phyloP scores from a whole-genome alignment of 2,113 vertebrate genomes.

The Rhineura floridana region DNA sequence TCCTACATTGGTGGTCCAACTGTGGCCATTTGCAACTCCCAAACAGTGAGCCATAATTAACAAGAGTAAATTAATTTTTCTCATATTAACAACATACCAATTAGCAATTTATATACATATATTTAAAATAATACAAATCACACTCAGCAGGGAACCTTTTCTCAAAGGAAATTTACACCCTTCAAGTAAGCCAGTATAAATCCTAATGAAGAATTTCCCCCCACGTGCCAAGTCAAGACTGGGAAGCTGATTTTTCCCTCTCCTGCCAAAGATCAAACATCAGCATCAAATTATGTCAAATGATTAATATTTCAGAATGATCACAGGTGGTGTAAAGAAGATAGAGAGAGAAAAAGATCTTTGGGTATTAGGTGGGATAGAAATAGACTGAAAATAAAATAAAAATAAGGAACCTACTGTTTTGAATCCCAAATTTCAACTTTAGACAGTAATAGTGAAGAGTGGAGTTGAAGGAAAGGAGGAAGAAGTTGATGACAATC shows the following conservation, averaged over 20 bases:
- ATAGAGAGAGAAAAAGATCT: constrained; percentile 38
- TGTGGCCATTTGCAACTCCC: background rate
- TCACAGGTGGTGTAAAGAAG: constrained; percentile 44
- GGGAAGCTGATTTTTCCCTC: background rate
- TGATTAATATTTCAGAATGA: constrained; percentile 41
- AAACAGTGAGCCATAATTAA: background rate
- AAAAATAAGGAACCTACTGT: constrained; percentile 24
- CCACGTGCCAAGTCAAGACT: constrained; percentile 45
- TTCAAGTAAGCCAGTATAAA: constrained; percentile 55
- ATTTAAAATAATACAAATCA: constrained; percentile 7
- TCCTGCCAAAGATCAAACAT: constrained; percentile 49
- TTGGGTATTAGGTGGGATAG: constrained; percentile 7
- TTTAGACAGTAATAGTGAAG: background rate
- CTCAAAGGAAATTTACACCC: constrained; percentile 12
- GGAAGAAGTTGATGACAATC: too few relatives aligned
- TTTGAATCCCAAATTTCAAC: constrained; percentile 22
- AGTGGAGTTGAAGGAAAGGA: background rate
- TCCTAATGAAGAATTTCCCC: constrained; percentile 53
- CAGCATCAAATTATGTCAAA: constrained; percentile 49
- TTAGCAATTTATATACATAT: constrained; percentile 30
- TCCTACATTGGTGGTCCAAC: background rate
- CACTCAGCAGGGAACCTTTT: constrained; percentile 33
- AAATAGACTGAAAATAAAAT: constrained; percentile 4
- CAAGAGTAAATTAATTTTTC: background rate
- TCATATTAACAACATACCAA: constrained; percentile 6